Percentiles rank a stretch among this genome's conserved stretches.
These are phyloP conservation scores for Atractosteus spatula DNA, from an alignment of 2,113 vertebrate species.

Conservation along the genomic window DNA sequence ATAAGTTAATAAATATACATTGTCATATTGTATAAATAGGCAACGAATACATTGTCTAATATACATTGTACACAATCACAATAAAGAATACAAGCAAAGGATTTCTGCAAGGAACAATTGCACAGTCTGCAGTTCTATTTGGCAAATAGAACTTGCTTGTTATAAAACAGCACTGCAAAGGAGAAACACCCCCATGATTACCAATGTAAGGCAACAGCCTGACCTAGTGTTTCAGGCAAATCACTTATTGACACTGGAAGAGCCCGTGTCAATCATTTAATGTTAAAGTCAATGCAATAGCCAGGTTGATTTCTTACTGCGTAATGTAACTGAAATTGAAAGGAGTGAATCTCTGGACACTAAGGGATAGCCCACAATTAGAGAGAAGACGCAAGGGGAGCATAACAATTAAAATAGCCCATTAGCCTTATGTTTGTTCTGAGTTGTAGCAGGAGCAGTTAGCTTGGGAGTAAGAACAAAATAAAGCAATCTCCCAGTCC, in stretches of 20 bases:
- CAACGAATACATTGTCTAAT: no score
- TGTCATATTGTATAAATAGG: no score
- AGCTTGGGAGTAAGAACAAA: slow-evolving; percentile 44
- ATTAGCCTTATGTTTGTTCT: slow-evolving; percentile 46
- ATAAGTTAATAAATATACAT: no score
- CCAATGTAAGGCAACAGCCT: neutral
- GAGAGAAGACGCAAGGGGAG: slow-evolving; percentile 55
- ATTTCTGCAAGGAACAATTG: no score
- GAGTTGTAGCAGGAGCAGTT: slow-evolving; percentile 50
- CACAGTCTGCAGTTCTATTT: no score
- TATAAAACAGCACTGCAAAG: neutral
- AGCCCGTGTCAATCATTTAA: neutral
- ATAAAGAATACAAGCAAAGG: no score
- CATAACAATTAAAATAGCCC: slow-evolving; percentile 53
- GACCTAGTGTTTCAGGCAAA: neutral
- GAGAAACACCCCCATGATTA: neutral
- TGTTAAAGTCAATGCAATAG: slow-evolving; percentile 6
- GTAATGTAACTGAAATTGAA: slow-evolving; percentile 30
- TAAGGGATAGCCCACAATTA: slow-evolving; percentile 67
- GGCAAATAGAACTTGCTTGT: neutral
- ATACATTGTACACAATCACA: no score
- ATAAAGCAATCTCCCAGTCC: slow-evolving; percentile 43
- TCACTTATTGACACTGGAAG: neutral
- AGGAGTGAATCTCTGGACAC: slow-evolving; percentile 63
- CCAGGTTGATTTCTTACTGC: neutral